Evolutionary conservation across 2,888 invertebrate genomes (phyloP).

Genomic region (Aphrophora alni): DNA sequence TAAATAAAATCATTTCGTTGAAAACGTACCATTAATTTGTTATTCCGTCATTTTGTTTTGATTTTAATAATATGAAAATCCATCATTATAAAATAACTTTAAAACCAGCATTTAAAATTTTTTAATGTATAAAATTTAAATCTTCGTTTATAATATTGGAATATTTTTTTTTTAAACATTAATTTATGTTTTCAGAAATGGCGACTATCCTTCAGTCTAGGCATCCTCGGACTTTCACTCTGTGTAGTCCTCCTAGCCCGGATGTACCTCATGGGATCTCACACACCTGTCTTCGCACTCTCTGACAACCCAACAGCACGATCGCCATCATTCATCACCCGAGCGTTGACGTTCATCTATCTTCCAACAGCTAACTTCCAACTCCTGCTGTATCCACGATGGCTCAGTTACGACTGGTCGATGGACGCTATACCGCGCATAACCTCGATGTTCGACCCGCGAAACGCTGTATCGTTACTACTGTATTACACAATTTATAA

Average conservation of each 20-base stretch:
- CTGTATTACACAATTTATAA: slow-evolving; percentile 67
- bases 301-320: slow-evolving; percentile 97
- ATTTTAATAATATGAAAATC: too few relatives aligned
- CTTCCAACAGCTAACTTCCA: slow-evolving; percentile 91
- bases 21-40: too few relatives aligned
- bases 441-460: slow-evolving; percentile 74
- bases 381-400: slow-evolving; percentile 84
- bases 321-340: slow-evolving; percentile 77
- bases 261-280: slow-evolving; percentile 75
- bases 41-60: too few relatives aligned
- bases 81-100: too few relatives aligned
- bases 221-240: slow-evolving; percentile 54
- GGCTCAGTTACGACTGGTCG: slow-evolving; percentile 97
- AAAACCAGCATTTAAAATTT: too few relatives aligned
- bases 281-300: slow-evolving; percentile 82
- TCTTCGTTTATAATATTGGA: too few relatives aligned
- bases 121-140: too few relatives aligned
- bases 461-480: slow-evolving; percentile 76
- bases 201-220: slow-evolving; percentile 46
- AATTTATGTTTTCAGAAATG: slow-evolving; percentile 23
- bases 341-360: slow-evolving; percentile 89
- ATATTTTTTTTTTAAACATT: too few relatives aligned
- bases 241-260: slow-evolving; percentile 74
- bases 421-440: slow-evolving; percentile 96
- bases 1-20: too few relatives aligned